Percentiles rank a stretch among this genome's conserved stretches.
Evolutionary conservation across 2,113 vertebrate species (phyloP).

Genomic region (Pteronura brasiliensis): DNA sequence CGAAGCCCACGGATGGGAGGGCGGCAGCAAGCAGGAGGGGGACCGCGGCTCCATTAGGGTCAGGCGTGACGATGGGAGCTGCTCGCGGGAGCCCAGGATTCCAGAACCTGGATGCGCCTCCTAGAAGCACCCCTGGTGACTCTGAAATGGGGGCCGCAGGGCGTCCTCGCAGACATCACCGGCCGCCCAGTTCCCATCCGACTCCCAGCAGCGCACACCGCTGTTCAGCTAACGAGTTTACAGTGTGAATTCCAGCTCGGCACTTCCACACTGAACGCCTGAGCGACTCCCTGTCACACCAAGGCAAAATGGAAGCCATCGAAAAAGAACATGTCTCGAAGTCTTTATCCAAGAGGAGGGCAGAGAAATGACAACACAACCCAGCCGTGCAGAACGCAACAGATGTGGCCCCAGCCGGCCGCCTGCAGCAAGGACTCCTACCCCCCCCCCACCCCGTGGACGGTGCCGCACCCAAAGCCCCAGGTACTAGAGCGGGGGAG

Average conservation of each 20-base stretch:
- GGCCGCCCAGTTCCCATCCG: rapidly evolving
- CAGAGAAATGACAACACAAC: rapidly evolving
- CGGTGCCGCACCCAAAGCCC: rapidly evolving
- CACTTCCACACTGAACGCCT: not conserved
- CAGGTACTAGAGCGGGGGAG: rapidly evolving
- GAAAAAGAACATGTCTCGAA: not conserved
- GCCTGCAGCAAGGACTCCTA: not conserved
- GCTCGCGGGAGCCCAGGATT: not conserved
- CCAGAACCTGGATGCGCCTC: rapidly evolving
- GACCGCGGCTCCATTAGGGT: not conserved
- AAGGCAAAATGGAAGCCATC: not conserved
- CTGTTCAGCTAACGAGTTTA: rapidly evolving
- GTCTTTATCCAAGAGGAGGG: not conserved
- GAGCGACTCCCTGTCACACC: not conserved
- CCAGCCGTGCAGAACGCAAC: not conserved
- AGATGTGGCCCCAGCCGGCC: not conserved
- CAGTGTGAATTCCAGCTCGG: not conserved
- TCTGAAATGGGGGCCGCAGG: rapidly evolving
- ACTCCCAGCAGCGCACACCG: rapidly evolving
- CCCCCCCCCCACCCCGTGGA: too few species aligned
- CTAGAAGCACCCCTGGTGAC: not conserved
- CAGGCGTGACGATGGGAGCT: not conserved
- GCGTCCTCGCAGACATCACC: not conserved
- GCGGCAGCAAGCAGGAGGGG: not conserved
- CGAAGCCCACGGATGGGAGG: not conserved